Percentiles rank a stretch among this genome's conserved stretches.
Evolutionary conservation across 1,140 invertebrate genomes (phyloP).

Genomic region (Asbolus verrucosus): DNA sequence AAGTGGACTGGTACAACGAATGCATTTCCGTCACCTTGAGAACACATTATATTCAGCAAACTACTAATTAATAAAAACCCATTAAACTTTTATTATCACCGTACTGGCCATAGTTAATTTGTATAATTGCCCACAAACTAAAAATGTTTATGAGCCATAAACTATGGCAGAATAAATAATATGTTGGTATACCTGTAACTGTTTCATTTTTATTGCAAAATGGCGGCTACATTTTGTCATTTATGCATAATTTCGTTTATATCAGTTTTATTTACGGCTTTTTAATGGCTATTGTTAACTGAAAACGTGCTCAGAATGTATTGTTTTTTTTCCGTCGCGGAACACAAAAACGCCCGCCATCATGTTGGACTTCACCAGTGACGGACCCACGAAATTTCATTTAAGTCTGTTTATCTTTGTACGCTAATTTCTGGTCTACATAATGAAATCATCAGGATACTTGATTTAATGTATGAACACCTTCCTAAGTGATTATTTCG

Average conservation of each 20-base stretch:
- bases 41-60: constrained; percentile 22
- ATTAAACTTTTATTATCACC: constrained; percentile 51
- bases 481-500: no score
- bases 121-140: constrained; percentile 54
- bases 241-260: constrained; percentile 52
- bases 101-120: constrained; percentile 53
- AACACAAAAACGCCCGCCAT: constrained; percentile 11
- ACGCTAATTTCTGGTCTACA: no score
- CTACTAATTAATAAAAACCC: constrained; percentile 52
- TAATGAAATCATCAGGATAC: no score
- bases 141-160: constrained; percentile 54
- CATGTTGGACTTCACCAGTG: constrained; percentile 9
- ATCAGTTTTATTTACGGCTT: constrained; percentile 49
- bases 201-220: constrained; percentile 56
- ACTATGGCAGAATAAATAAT: constrained; percentile 53
- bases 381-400: not conserved
- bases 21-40: constrained; percentile 31
- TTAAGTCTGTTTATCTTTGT: no score
- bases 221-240: constrained; percentile 53
- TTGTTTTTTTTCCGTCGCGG: constrained; percentile 26
- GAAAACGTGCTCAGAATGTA: constrained; percentile 49
- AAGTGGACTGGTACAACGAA: constrained; percentile 1
- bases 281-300: constrained; percentile 51
- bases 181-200: constrained; percentile 54
- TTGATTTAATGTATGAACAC: no score